Base-by-base conservation (phyloP, 2,888 invertebrate species). In the Catocala sponsa region DNA sequence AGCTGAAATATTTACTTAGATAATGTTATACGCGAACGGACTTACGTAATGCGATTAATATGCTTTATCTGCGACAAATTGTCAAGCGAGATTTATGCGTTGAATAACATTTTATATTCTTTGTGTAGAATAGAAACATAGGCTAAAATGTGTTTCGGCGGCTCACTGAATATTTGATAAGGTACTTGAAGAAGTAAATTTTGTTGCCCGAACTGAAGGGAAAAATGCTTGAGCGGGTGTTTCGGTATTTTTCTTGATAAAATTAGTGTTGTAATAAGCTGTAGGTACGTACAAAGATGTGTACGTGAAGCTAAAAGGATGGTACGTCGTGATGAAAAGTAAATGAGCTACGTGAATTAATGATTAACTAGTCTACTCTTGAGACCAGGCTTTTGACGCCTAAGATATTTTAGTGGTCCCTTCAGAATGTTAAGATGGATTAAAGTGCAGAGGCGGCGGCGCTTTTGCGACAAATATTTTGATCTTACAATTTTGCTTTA, bases 271-370 rank as follows among this genome's bases (percentile, higher is more conserved):
- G 5, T 63, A 59, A 55, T 59, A 58, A 59, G 60, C 44, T 59
- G 47, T 42, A 63, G 41, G 13, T 42, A 47, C 62, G 62, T 48
- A 58, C 47, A 51, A 38, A 54, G 51, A 55, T 44, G 10, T 48
- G n/a, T 70, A 70, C 73, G 56, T 57, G 48, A n/a, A 59, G 44
- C 59, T 66, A 61, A 63, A 70, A 63, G 63, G 61, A 61, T 59
- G 77, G 54, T 15, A 59, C 54, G 41, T 70, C 53, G 61, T 66
- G 59, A 61, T 73, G 65, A 74, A 73, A 73, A 76, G 52, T 63
- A 54, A 49, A 73, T 51, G 70, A 73, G 73, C 44, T 46, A 13
- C 43, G 41, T 76, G 74, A 73, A 76, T 73, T 70, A 73, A 70
- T 76, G 52, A 76, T 73, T 70, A 74, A 76, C 55, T 59, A 43